A percentile compares a stretch with the other conserved stretches of the same genome.
phyloP scores from a whole-genome alignment of 2,888 invertebrate genomes.

The Cistogaster globosa region DNA sequence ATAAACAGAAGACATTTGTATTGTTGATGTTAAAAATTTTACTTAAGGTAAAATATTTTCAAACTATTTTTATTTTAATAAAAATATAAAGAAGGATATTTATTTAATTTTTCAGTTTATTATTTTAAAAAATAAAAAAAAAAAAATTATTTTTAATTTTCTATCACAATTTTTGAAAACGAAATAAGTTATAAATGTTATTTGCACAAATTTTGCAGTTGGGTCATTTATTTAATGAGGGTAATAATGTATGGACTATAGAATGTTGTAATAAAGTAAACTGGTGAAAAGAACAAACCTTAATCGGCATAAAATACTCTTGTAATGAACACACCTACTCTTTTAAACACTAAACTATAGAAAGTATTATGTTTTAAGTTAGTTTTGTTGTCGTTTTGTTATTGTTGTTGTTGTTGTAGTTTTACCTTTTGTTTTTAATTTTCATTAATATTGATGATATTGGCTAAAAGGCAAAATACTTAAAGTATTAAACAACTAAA shows the following conservation, averaged over 20 bases:
- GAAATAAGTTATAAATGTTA: neutral
- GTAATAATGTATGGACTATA: constrained; percentile 17
- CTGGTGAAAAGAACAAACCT: constrained; percentile 65
- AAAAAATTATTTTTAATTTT: too few species aligned
- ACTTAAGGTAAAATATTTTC: too few species aligned
- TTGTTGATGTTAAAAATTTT: too few species aligned
- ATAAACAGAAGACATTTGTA: too few species aligned
- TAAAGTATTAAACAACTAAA: constrained; percentile 67
- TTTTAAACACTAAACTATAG: constrained; percentile 55
- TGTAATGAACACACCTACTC: constrained; percentile 65
- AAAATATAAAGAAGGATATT: too few species aligned
- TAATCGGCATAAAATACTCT: constrained; percentile 63
- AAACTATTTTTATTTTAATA: too few species aligned
- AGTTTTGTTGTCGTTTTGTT: too few species aligned
- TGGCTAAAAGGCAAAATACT: constrained; percentile 66
- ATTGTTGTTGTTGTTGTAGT: neutral
- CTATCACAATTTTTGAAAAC: too few species aligned
- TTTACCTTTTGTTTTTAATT: constrained; percentile 16
- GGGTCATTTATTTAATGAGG: constrained; percentile 33
- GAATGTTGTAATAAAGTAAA: constrained; percentile 39
- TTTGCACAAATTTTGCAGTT: constrained; percentile 29
- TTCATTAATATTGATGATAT: constrained; percentile 61
- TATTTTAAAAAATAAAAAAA: too few species aligned
- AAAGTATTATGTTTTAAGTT: constrained; percentile 45
- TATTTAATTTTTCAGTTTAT: too few species aligned